phyloP scores from a whole-genome alignment of 2,888 invertebrate species.

The Platycheirus rosarum region DNA sequence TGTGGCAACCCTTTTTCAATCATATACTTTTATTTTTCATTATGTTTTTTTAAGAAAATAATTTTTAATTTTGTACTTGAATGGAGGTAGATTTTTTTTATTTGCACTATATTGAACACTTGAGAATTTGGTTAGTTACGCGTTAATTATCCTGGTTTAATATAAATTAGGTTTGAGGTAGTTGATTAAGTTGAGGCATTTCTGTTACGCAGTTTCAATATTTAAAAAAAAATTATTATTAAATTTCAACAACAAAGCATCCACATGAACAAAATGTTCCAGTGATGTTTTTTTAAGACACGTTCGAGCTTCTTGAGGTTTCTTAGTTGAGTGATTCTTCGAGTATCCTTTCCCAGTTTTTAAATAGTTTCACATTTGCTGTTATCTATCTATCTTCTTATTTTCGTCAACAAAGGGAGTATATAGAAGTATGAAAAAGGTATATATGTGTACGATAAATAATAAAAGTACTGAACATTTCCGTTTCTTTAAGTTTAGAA shows the following conservation, averaged over 20 bases:
- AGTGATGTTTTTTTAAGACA: slow-evolving; percentile 69
- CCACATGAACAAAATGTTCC: slow-evolving; percentile 59
- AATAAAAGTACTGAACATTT: slow-evolving; percentile 39
- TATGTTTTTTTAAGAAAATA: slow-evolving; percentile 31
- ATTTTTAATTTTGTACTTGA: slow-evolving; percentile 57
- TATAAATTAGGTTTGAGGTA: slow-evolving; percentile 53
- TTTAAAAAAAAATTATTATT: slow-evolving; percentile 29
- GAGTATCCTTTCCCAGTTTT: slow-evolving; percentile 75
- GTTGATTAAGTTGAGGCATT: slow-evolving; percentile 64
- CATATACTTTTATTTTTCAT: slow-evolving; percentile 15
- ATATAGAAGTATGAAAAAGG: slow-evolving; percentile 46
- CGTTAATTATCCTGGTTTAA: slow-evolving; percentile 20
- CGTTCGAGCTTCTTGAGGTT: slow-evolving; percentile 72
- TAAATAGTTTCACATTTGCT: slow-evolving; percentile 76
- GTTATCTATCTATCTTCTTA: slow-evolving; percentile 76
- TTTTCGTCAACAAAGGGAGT: slow-evolving; percentile 40
- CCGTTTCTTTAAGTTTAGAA: slow-evolving; percentile 36
- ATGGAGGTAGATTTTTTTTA: slow-evolving; percentile 63
- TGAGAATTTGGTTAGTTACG: slow-evolving; percentile 22
- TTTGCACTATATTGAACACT: slow-evolving; percentile 64
- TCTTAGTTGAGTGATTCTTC: slow-evolving; percentile 67
- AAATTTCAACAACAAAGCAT: slow-evolving; percentile 19
- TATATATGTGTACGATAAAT: slow-evolving; percentile 27
- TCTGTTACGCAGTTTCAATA: slow-evolving; percentile 55
- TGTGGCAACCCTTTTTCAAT: slow-evolving; percentile 35